Evolutionary conservation across 2,888 invertebrate species (phyloP), one percentile per base, ranked within the genome.

Genomic region (Litoditis marina): DNA sequence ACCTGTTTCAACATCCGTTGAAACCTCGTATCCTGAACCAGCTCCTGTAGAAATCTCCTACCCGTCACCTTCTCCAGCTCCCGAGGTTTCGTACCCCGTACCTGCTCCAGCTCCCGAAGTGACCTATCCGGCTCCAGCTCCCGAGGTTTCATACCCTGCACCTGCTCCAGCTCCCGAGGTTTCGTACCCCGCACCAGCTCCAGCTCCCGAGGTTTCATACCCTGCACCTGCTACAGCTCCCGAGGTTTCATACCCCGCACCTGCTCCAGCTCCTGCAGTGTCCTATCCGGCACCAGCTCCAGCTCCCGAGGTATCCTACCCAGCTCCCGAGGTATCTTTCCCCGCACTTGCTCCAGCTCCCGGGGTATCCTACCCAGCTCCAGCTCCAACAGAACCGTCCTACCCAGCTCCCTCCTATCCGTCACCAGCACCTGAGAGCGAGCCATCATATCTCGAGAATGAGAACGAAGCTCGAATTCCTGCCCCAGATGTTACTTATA

Each of bases 101-200:
- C 28, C 49, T 7, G 50, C 19, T 58, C 58, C 58, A 58, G 19
- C 49, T 5, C 44, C 42, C 22, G 36, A 30, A 8, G 44, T n/a
- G 7, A n/a, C 44, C 2, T 36, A n/a, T 22, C 27, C 27, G 13
- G 28, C 19, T 39, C 25, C 50, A 25, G 30, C 25, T 11, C 7
- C 30, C 30, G 30, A 51, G 16, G 2, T 13, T 30, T 51, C n/a
- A 19, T 3, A 51, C 30, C 2, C 2, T 31, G 30, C 11, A 31
- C 3, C 32, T 31, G 13, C 51, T 2, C 19, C 42, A 27, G 39
- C 58, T 3, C 44, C 44, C 19, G 44, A 44, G 25, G 19, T 25
- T 5, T 3, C 44, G 5, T 44, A 44, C 34, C 52, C 60, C 28
- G 52, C 42, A 4, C 54, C 54, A 11, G 30, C 39, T 54, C 54